phyloP scores from a whole-genome alignment of 2,113 vertebrate species.

The Nicator chloris region DNA sequence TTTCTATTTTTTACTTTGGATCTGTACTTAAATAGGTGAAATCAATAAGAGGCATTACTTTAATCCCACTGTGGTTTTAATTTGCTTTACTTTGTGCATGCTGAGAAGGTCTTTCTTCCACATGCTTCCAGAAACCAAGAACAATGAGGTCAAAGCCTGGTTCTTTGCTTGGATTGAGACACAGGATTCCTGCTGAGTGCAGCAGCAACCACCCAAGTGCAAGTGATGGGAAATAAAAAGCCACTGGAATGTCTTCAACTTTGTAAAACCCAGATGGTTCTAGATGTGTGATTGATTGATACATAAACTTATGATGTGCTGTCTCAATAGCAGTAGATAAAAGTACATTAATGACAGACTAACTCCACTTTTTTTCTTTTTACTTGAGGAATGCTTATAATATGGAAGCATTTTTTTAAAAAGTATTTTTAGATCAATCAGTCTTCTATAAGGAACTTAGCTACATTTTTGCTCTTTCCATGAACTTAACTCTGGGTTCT shows the following conservation, averaged over 20 bases:
- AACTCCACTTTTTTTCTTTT: background rate
- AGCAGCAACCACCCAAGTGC: background rate
- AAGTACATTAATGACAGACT: background rate
- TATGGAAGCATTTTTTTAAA: constrained; percentile 21
- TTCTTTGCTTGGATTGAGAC: background rate
- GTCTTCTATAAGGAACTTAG: constrained; percentile 46
- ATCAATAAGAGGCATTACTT: background rate
- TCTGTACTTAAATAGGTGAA: background rate
- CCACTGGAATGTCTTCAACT: background rate
- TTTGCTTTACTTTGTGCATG: background rate
- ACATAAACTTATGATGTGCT: background rate
- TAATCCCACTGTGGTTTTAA: background rate
- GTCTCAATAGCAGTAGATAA: background rate
- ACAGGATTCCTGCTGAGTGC: background rate
- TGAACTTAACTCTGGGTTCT: constrained; percentile 41
- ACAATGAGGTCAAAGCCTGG: background rate
- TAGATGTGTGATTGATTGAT: background rate
- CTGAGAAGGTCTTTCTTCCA: background rate
- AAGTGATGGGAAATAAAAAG: background rate
- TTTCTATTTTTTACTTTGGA: background rate
- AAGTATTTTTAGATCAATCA: constrained; percentile 44
- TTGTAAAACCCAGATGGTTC: background rate
- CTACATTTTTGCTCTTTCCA: constrained; percentile 9
- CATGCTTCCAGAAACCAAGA: background rate
- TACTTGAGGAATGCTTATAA: background rate